Percentiles rank a stretch among this genome's conserved stretches.
Evolutionary conservation across 2,888 invertebrate species (phyloP).

Genomic region (Galerucella pusilla): DNA sequence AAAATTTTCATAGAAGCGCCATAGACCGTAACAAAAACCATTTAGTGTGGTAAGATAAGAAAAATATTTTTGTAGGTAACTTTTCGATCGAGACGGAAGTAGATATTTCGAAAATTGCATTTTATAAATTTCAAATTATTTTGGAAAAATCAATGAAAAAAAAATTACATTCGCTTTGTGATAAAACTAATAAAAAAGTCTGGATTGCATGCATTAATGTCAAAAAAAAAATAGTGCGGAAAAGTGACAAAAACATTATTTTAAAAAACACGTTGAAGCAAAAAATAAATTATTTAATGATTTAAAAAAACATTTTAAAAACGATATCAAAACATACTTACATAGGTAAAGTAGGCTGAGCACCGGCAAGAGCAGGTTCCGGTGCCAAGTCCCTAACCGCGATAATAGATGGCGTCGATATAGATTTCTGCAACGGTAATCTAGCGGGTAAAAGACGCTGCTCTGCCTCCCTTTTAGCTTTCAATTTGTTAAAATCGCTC

Average conservation of each 20-base stretch:
- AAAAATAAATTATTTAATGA: conserved; percentile 18
- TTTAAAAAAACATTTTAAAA: conserved; percentile 3
- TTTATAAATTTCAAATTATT: conserved; percentile 2
- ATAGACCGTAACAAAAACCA: too few relatives aligned
- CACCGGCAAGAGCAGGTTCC: conserved; percentile 67
- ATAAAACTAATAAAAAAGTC: conserved; percentile 3
- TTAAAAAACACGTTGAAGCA: conserved; percentile 19
- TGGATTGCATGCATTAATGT: background rate
- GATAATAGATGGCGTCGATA: conserved; percentile 90
- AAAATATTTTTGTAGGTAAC: too few relatives aligned
- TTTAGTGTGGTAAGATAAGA: too few relatives aligned
- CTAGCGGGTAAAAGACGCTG: conserved; percentile 71
- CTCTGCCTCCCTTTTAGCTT: conserved; percentile 71
- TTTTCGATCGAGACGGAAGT: conserved; percentile 5
- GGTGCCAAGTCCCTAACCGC: conserved; percentile 73
- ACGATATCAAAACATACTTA: conserved; percentile 63
- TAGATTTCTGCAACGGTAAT: conserved; percentile 87
- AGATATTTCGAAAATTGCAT: conserved; percentile 20
- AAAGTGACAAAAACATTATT: conserved; percentile 20
- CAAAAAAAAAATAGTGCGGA: conserved; percentile 19
- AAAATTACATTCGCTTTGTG: conserved; percentile 16
- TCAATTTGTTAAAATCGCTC: conserved; percentile 81
- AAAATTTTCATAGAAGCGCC: too few relatives aligned
- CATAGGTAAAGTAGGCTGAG: conserved; percentile 69
- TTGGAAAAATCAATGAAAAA: background rate